Evolutionary conservation across 2,113 vertebrate genomes (phyloP).

Genomic region (Elgaria multicarinata): DNA sequence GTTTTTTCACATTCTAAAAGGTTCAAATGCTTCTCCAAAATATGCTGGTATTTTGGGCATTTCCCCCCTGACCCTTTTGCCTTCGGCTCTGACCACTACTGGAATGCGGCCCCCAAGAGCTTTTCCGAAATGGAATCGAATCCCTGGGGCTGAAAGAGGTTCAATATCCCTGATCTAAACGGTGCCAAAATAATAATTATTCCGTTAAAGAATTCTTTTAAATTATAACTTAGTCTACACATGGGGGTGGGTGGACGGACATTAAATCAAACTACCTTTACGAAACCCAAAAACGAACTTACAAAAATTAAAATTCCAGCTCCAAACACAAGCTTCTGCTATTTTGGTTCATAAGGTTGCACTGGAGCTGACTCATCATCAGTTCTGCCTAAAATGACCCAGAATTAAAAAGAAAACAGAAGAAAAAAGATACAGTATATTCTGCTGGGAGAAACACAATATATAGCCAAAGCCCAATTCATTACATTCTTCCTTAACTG

Average conservation of each 20-base stretch:
- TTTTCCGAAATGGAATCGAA: too few relatives aligned
- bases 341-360: neutral
- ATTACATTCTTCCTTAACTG: neutral
- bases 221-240: neutral
- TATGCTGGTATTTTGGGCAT: too few relatives aligned
- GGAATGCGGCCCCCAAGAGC: too few relatives aligned
- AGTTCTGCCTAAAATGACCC: neutral
- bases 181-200: neutral
- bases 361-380: neutral
- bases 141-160: too few relatives aligned
- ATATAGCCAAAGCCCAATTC: neutral
- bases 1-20: too few relatives aligned
- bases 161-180: neutral
- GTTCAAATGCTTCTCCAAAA: too few relatives aligned
- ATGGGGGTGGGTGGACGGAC: too few relatives aligned
- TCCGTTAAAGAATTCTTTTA: neutral
- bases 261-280: neutral
- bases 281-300: neutral
- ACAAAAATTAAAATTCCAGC: too few relatives aligned
- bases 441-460: neutral
- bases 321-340: neutral
- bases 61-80: too few relatives aligned
- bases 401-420: neutral
- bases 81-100: too few relatives aligned
- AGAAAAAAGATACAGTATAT: neutral